phyloP scores from a whole-genome alignment of 2,113 vertebrate species.

The Dinomys branickii region DNA sequence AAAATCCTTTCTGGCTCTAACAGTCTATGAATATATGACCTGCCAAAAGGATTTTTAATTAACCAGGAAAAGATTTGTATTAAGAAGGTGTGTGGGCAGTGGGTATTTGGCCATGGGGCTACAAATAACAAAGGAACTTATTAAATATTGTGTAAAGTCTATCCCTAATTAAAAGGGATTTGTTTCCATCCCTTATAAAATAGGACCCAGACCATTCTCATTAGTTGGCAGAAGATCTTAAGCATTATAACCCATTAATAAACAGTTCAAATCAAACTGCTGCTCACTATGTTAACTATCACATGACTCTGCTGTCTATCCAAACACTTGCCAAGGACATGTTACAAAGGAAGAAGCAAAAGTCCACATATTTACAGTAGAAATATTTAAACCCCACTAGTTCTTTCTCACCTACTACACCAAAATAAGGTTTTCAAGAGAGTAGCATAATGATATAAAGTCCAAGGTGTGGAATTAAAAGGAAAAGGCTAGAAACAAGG shows the following conservation, averaged over 20 bases:
- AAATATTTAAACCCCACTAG: background rate
- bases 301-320: background rate
- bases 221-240: conserved; percentile 54
- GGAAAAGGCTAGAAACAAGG: background rate
- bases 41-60: conserved; percentile 61
- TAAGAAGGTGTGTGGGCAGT: conserved; percentile 46
- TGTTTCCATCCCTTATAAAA: background rate
- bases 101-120: conserved; percentile 60
- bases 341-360: background rate
- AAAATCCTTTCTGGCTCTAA: background rate
- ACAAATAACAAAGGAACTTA: conserved; percentile 62
- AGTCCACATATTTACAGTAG: background rate
- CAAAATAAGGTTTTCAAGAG: conserved; percentile 31
- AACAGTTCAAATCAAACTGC: conserved; percentile 22
- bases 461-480: background rate
- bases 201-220: conserved; percentile 49
- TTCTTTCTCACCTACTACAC: background rate
- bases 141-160: conserved; percentile 53
- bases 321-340: background rate
- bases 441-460: background rate
- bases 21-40: background rate
- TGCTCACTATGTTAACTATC: background rate
- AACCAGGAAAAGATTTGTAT: conserved; percentile 48
- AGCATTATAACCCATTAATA: conserved; percentile 5
- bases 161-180: conserved; percentile 61